Base-by-base conservation (phyloP, 2,797 vertebrate species). In the Typhlichthys eigenmanni region DNA sequence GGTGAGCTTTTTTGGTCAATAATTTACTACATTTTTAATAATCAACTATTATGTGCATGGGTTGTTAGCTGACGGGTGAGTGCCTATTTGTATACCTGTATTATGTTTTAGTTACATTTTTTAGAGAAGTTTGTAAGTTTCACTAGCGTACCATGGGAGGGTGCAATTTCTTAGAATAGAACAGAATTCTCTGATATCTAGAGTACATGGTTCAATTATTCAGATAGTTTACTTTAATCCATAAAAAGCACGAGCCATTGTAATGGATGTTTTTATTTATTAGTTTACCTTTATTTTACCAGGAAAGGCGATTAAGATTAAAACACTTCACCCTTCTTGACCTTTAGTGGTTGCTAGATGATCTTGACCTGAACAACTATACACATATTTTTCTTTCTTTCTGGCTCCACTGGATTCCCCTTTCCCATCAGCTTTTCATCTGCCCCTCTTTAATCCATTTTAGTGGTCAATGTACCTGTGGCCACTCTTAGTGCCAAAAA, bases 401-500 rank as follows among this genome's bases (percentile, higher is more conserved):
- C 34, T 73, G 47, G 72, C 63, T 74, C 63, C 71, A 63, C 72
- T 56, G 5, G 60, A 78, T 80, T 51, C 59, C 65, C 71, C 76
- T 65, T 61, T 62, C 66, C 68, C 64, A 55, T 77, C 72, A 52
- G 65, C 81, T 69, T 66, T 13, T 72, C 64, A 52, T 55, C 55
- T 61, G 52, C 60, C 69, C 68, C 58, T 78, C 59, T 69, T 84
- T 62, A 48, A 65, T 74, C 71, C 69, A 79, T 84, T 75, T 78
- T 78, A 79, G 90, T 88, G 90, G 88, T 87, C 86, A 71, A 77
- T 72, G 80, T 82, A 71, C 76, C 69, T 11, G 75, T 79, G 81
- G 88, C 89, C 85, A 87, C 88, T 84, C 87, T 83, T 85, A 80
- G 89, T 93, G 92, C 91, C 92, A 93, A 92, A 91, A 86, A 86